phyloP scores from a whole-genome alignment of 92 coral and sea anemone genomes.

The Meandrina meandrites region DNA sequence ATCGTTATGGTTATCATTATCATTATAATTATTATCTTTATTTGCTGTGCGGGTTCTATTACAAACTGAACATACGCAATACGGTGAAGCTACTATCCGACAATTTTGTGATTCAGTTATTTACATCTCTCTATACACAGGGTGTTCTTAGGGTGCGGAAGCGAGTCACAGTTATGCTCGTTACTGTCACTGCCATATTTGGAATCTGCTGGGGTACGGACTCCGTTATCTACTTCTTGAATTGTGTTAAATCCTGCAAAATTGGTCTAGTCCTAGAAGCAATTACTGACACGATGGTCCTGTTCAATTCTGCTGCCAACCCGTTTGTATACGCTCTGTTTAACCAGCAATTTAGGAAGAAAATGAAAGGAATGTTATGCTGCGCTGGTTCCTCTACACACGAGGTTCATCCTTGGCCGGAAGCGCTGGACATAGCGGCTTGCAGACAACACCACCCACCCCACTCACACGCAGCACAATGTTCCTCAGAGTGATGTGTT shows the following conservation, averaged over 20 bases:
- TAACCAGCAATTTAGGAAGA: too few species aligned
- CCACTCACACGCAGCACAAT: not conserved
- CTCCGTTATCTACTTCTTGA: not conserved
- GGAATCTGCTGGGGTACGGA: not conserved
- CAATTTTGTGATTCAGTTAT: too few species aligned
- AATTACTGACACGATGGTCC: not conserved
- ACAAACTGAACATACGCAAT: too few species aligned
- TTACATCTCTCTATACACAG: not conserved
- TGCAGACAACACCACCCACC: not conserved
- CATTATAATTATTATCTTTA: too few species aligned
- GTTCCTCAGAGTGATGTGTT: too few species aligned
- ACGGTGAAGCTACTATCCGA: too few species aligned
- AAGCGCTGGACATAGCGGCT: not conserved
- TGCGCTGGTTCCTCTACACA: not conserved
- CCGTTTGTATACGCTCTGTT: not conserved
- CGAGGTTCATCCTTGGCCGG: not conserved
- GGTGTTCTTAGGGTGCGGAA: too few species aligned
- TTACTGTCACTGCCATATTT: too few species aligned
- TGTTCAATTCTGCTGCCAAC: not conserved
- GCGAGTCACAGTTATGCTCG: too few species aligned
- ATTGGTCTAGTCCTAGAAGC: not conserved
- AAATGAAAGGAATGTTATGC: too few species aligned
- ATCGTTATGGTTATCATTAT: too few species aligned
- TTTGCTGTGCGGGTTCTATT: too few species aligned
- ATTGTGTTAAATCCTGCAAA: not conserved